Percentiles rank a stretch among this genome's conserved stretches.
These are phyloP conservation scores for Chamaetylas fuelleborni DNA, from an alignment of 2,113 vertebrate genomes.

Conservation along the genomic window DNA sequence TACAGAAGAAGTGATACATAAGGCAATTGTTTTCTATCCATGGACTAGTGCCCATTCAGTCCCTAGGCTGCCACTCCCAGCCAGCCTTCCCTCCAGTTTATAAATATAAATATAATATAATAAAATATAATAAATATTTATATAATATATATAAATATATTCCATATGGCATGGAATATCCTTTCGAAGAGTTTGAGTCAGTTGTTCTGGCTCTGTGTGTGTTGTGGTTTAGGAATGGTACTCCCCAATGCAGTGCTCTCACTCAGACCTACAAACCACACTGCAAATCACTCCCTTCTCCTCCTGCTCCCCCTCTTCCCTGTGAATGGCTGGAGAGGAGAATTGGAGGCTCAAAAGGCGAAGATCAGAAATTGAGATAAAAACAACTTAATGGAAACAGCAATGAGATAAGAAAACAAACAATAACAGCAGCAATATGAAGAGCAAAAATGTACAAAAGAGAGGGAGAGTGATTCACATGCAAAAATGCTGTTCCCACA, in stretches of 20 bases:
- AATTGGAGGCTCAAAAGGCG: neutral
- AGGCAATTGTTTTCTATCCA: neutral
- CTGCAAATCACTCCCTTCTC: rapidly evolving
- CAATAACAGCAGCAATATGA: neutral
- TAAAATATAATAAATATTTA: too few relatives aligned
- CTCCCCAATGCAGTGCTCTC: neutral
- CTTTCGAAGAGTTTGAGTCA: neutral
- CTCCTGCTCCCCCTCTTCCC: neutral
- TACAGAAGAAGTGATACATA: neutral
- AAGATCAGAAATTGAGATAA: rapidly evolving
- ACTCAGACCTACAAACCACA: neutral
- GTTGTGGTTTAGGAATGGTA: neutral
- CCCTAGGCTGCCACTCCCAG: neutral
- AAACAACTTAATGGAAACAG: neutral
- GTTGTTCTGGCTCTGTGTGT: neutral
- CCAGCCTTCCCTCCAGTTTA: neutral
- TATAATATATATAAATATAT: too few relatives aligned
- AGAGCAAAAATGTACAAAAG: neutral
- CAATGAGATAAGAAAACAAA: neutral
- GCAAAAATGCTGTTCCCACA: neutral
- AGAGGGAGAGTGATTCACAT: neutral
- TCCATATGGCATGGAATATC: neutral
- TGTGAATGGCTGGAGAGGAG: neutral
- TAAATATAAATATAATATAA: too few relatives aligned
- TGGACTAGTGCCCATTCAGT: neutral